These are phyloP conservation scores for Eira barbara DNA, from an alignment of 2,113 vertebrate species.

Conservation along the genomic window DNA sequence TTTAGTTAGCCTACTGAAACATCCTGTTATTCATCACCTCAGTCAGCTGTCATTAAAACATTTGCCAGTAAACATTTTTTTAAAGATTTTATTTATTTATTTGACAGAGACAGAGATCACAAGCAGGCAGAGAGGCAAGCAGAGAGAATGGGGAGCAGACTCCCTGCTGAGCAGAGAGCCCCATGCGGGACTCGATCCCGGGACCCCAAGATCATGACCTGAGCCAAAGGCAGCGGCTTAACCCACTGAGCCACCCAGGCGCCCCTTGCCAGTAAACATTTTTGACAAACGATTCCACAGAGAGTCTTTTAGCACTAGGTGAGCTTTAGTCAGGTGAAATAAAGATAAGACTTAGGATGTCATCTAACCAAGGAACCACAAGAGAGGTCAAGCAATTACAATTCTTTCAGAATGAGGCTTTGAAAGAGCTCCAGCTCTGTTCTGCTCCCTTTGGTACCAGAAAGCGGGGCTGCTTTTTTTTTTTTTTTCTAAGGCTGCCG, in stretches of 20 bases:
- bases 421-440: not conserved
- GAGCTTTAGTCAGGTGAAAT: slow-evolving; percentile 21
- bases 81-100: too few relatives aligned
- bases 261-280: not conserved
- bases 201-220: too few relatives aligned
- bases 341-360: not conserved
- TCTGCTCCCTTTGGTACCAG: not conserved
- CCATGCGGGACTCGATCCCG: too few relatives aligned
- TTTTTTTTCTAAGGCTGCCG: not conserved
- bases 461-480: not conserved
- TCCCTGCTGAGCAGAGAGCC: too few relatives aligned
- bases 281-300: not conserved
- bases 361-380: not conserved
- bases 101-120: too few relatives aligned
- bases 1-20: not conserved
- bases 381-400: not conserved
- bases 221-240: too few relatives aligned
- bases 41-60: not conserved
- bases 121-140: too few relatives aligned
- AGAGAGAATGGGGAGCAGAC: too few relatives aligned
- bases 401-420: not conserved
- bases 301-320: not conserved
- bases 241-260: too few relatives aligned
- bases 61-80: not conserved
- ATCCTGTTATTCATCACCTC: not conserved